These are phyloP conservation scores for Drosophila prostipennis DNA, from an alignment of 2,888 invertebrate species.

Conservation along the genomic window DNA sequence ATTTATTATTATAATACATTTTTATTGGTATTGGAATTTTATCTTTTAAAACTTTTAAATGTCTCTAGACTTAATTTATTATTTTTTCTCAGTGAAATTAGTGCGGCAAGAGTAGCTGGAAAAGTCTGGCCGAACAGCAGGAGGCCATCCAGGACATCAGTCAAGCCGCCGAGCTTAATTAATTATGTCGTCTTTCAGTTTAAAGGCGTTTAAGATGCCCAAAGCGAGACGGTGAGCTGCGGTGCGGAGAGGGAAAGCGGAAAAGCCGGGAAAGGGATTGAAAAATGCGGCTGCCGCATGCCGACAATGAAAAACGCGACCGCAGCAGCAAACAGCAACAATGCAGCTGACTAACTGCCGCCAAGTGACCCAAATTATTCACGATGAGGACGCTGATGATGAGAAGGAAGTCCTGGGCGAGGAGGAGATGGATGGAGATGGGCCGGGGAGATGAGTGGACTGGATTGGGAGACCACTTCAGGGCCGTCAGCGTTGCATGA, in stretches of 20 bases:
- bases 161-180: slow-evolving; percentile 75
- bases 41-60: not conserved
- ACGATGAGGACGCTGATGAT: slow-evolving; percentile 50
- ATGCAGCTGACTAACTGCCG: slow-evolving; percentile 79
- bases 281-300: slow-evolving; percentile 79
- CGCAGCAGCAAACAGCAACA: slow-evolving; percentile 61
- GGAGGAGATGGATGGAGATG: slow-evolving; percentile 6
- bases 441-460: slow-evolving; percentile 8
- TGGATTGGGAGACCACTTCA: slow-evolving; percentile 27
- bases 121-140: slow-evolving; percentile 20
- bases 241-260: slow-evolving; percentile 3
- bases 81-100: not conserved
- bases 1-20: too few species aligned
- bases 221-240: slow-evolving; percentile 11
- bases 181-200: slow-evolving; percentile 80
- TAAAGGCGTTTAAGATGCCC: slow-evolving; percentile 74
- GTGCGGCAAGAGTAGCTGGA: not conserved
- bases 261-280: slow-evolving; percentile 49
- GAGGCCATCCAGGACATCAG: slow-evolving; percentile 60
- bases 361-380: slow-evolving; percentile 79
- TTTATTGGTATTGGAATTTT: too few species aligned
- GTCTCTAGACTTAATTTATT: too few species aligned
- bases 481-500: slow-evolving; percentile 60
- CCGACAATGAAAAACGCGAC: slow-evolving; percentile 81
- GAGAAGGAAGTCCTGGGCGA: slow-evolving; percentile 6